Evolutionary conservation across 1,140 invertebrate species (phyloP).

Genomic region (Scaptomyza pallida): DNA sequence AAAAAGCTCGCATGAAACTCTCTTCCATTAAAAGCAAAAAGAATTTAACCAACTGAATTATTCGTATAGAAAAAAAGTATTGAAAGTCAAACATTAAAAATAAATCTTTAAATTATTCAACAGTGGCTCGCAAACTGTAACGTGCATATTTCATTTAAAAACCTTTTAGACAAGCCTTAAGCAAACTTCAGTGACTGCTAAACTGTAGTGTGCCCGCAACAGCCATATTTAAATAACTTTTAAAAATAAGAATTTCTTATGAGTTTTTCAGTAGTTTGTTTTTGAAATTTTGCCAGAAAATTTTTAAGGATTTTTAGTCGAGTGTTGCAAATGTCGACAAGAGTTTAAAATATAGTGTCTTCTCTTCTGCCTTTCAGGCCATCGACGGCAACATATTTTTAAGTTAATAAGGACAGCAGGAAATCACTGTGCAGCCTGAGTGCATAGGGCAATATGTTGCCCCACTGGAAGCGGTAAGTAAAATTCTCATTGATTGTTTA

Average conservation of each 20-base stretch:
- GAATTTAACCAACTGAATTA: neutral
- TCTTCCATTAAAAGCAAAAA: conserved; percentile 1
- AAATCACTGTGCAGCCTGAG: conserved; percentile 66
- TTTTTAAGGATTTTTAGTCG: neutral
- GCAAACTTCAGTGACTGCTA: neutral
- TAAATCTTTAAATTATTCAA: neutral
- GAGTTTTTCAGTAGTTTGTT: too few relatives aligned
- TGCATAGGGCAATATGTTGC: conserved; percentile 79
- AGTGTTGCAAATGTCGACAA: neutral
- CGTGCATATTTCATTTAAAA: neutral
- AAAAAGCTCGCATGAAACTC: conserved; percentile 7
- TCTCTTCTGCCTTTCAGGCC: conserved; percentile 71
- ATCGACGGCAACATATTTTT: conserved; percentile 68
- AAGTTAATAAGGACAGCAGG: conserved; percentile 63
- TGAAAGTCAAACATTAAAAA: conserved; percentile 5
- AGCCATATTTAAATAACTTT: neutral
- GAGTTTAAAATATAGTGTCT: conserved; percentile 52
- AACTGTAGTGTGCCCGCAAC: neutral
- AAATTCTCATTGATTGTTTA: neutral
- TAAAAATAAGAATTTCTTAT: too few relatives aligned
- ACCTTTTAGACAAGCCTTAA: neutral
- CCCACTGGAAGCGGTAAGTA: conserved; percentile 83
- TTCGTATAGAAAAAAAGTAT: conserved; percentile 1
- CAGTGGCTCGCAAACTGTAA: conserved; percentile 62
- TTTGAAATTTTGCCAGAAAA: too few relatives aligned